Conservation (phyloP, 2,888 invertebrate species). For the Proisotoma minuta region DNA sequence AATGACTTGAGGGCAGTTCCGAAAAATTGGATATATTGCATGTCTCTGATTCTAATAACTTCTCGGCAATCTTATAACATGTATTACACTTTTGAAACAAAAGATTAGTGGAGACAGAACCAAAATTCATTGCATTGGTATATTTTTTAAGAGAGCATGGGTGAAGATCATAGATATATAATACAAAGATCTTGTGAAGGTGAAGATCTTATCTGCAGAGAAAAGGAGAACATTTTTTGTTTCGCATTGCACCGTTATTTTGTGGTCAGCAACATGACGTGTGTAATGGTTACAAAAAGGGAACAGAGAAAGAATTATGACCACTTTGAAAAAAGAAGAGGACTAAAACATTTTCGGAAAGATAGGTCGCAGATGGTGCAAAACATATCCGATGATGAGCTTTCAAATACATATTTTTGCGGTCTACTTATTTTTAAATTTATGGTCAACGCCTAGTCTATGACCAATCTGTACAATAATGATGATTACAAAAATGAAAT, state of each 20-base stretch:
- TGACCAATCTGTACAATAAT: not conserved
- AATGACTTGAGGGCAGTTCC: conserved; percentile 8
- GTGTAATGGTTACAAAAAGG: too few relatives aligned
- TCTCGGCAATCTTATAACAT: too few relatives aligned
- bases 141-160: too few relatives aligned
- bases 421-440: not conserved
- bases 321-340: not conserved
- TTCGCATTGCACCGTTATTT: not conserved
- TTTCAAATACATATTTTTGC: not conserved
- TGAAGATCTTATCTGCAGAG: too few relatives aligned
- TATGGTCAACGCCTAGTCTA: not conserved
- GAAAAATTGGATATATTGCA: not conserved
- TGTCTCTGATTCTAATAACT: conserved; percentile 10
- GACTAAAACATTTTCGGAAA: not conserved
- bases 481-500: not conserved
- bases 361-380: not conserved
- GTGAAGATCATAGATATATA: too few relatives aligned
- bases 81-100: too few relatives aligned
- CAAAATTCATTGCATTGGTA: too few relatives aligned
- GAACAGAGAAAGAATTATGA: conserved; percentile 1
- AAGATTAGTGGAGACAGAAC: too few relatives aligned
- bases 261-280: too few relatives aligned
- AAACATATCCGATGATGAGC: not conserved
- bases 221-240: too few relatives aligned
- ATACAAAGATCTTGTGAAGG: too few relatives aligned